phyloP scores from a whole-genome alignment of 2,888 invertebrate species.

The Apeira syringaria region DNA sequence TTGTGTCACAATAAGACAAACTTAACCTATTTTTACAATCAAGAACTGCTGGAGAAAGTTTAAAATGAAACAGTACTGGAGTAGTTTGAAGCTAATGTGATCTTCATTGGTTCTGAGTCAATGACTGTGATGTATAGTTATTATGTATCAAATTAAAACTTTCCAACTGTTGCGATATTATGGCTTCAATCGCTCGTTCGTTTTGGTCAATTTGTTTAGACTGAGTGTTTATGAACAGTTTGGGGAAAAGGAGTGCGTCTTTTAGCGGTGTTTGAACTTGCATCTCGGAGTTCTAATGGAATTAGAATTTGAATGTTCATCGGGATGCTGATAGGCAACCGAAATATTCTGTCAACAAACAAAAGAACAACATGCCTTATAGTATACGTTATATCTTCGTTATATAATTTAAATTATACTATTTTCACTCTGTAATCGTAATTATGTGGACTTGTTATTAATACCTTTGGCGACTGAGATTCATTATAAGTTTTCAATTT shows the following conservation, averaged over 20 bases:
- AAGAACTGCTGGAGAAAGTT: not conserved
- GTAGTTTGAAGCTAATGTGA: not conserved
- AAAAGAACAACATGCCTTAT: no score
- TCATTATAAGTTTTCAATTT: no score
- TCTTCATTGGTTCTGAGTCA: slow-evolving; percentile 15
- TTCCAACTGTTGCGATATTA: slow-evolving; percentile 19
- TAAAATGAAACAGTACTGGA: slow-evolving; percentile 1
- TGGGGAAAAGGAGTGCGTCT: slow-evolving; percentile 9
- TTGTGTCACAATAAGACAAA: slow-evolving; percentile 3
- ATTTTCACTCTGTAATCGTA: no score
- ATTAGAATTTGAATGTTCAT: slow-evolving; percentile 7
- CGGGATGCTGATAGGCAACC: not conserved
- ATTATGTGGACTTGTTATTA: no score
- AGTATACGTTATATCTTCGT: no score
- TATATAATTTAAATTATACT: no score
- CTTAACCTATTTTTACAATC: not conserved
- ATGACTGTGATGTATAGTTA: slow-evolving; percentile 28
- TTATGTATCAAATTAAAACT: slow-evolving; percentile 33
- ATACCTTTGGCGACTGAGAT: no score
- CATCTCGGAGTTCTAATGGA: not conserved
- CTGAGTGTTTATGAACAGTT: slow-evolving; percentile 20
- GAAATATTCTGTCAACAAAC: no score
- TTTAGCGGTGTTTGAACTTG: not conserved
- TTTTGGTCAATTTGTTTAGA: slow-evolving; percentile 22
- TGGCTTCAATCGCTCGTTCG: slow-evolving; percentile 18